phyloP scores from a whole-genome alignment of 2,797 vertebrate genomes.

The Coluber constrictor region DNA sequence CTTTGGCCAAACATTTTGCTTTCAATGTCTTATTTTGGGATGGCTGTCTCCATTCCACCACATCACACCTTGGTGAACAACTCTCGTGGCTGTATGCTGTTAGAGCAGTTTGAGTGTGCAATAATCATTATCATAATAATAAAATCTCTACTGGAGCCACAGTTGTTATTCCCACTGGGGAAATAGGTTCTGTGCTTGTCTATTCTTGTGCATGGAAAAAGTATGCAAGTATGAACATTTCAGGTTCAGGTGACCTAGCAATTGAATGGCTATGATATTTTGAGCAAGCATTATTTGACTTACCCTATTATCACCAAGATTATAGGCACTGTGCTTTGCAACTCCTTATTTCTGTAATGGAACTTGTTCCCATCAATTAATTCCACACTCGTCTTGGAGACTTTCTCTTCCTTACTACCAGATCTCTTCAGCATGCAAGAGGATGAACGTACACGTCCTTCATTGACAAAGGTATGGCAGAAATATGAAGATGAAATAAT shows the following conservation, averaged over 20 bases:
- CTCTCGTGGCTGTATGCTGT: neutral
- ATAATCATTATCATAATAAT: neutral
- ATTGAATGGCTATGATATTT: constrained; percentile 24
- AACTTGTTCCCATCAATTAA: constrained; percentile 48
- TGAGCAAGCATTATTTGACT: constrained; percentile 25
- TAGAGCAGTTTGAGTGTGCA: neutral
- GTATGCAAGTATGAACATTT: neutral
- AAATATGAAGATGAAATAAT: fast-evolving
- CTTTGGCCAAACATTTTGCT: neutral
- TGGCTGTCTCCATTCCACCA: neutral
- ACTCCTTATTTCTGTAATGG: constrained; percentile 28
- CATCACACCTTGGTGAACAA: neutral
- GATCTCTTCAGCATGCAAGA: constrained; percentile 7
- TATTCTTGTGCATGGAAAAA: neutral
- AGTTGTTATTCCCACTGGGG: neutral
- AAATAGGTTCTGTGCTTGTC: neutral
- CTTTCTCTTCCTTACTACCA: constrained; percentile 35
- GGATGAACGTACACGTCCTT: neutral
- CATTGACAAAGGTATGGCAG: neutral
- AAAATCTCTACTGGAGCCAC: neutral
- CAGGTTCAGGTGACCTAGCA: neutral
- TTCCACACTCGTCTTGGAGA: constrained; percentile 8
- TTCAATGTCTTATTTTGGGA: neutral
- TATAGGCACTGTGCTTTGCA: constrained; percentile 32
- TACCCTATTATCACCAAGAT: constrained; percentile 43